Base-by-base conservation (phyloP, 2,888 invertebrate genomes). In the Ditula angustiorana region DNA sequence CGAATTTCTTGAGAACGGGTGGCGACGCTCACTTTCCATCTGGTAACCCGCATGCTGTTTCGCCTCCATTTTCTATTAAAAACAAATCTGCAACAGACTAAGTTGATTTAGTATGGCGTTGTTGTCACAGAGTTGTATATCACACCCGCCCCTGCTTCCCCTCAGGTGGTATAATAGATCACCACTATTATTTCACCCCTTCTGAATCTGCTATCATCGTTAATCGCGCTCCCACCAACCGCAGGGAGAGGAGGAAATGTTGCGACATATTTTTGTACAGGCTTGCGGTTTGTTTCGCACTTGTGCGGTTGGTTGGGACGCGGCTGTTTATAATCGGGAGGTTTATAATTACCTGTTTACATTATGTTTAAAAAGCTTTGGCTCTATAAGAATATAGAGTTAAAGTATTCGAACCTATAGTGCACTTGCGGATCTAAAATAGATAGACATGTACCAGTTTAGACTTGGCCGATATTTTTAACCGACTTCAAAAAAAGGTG, bases 141-240 rank as follows among this genome's bases (percentile, higher is more conserved):
- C n/a, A 16, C 4, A 2, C 4, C 19, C 8, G 19, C 30, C 60
- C 52, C 50, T 35, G n/a, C 8, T 4, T 8, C 23, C 23, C 11
- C 23, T 21, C 21, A 3, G 3, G 19, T 11, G 23, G 53, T 23
- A 49, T 49, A 44, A 49, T 63, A 63, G 57, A 63, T 63, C 57
- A 63, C 62, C 41, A 11, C 57, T 57, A 63, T 62, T 62, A 57
- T 24, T 30, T 21, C 63, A 57, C 57, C 57, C 16, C 41, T 49
- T 55, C 26, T 44, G 50, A 50, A 52, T 63, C 44, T 57, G n/a
- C 23, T 28, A 28, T 50, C 24, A 49, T 60, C n/a, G 23, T 53
- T 53, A 53, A 13, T 30, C 35, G 46, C 46, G 23, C 13, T 13
- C 33, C 8, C 23, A 35, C 53, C 35, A 35, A 35, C 53, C 13